A percentile compares a stretch with the other conserved stretches of the same genome.
Evolutionary conservation across 2,797 vertebrate species (phyloP).

Genomic region (Acipenser ruthenus): DNA sequence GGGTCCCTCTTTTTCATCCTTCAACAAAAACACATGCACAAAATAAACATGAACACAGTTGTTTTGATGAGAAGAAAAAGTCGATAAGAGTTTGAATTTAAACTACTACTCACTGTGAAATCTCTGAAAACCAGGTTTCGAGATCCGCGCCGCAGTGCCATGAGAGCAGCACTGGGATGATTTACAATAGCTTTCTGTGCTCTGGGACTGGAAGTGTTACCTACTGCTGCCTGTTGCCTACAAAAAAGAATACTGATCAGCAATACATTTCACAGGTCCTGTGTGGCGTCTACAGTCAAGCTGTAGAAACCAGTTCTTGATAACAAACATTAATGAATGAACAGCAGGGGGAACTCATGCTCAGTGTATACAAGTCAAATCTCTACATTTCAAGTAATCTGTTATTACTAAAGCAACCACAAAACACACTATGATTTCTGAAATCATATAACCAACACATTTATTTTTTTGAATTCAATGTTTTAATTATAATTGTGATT

Average conservation of each 20-base stretch:
- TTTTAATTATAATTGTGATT: too few relatives aligned
- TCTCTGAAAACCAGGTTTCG: constrained; percentile 98
- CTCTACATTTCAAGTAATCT: too few relatives aligned
- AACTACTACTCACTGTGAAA: constrained; percentile 81
- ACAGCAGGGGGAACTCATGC: not conserved
- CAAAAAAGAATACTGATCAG: constrained; percentile 1
- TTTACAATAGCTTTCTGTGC: constrained; percentile 95
- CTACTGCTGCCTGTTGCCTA: constrained; percentile 73
- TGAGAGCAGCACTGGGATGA: constrained; percentile 95
- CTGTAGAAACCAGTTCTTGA: too few relatives aligned
- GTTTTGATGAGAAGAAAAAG: constrained; percentile 26
- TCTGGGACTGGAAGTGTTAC: constrained; percentile 70
- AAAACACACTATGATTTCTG: not conserved
- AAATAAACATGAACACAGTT: not conserved
- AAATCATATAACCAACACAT: too few relatives aligned
- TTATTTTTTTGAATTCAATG: too few relatives aligned
- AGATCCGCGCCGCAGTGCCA: constrained; percentile 94
- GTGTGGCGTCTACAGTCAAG: too few relatives aligned
- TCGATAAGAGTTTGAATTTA: not conserved
- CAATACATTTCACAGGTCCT: too few relatives aligned
- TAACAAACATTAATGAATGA: not conserved
- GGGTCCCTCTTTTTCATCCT: constrained; percentile 99
- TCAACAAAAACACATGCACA: not conserved
- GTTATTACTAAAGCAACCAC: not conserved
- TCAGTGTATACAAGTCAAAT: too few relatives aligned